Evolutionary conservation across 2,113 vertebrate species (phyloP).

Genomic region (Triplophysa siluroides): DNA sequence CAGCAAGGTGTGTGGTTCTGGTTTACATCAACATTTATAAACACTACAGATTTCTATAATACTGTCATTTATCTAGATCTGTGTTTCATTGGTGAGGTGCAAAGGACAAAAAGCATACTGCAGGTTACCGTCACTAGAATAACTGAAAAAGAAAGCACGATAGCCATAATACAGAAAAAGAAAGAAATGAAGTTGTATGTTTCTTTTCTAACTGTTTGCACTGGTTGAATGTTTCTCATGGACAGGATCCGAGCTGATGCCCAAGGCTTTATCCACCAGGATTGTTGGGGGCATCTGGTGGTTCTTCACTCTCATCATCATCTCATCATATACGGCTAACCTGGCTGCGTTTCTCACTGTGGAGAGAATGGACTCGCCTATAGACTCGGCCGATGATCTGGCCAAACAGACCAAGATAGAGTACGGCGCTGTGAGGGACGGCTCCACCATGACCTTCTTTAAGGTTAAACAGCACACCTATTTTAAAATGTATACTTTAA

Average conservation of each 20-base stretch:
- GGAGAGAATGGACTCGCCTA: conserved; percentile 97
- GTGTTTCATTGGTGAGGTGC: too few relatives aligned
- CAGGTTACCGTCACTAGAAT: too few relatives aligned
- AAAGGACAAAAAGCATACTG: too few relatives aligned
- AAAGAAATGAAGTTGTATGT: too few relatives aligned
- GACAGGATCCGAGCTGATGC: conserved; percentile 94
- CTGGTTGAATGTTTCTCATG: not conserved
- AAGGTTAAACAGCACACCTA: conserved; percentile 76
- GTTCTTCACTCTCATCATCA: conserved; percentile 98
- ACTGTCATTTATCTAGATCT: too few relatives aligned
- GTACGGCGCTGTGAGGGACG: conserved; percentile 93
- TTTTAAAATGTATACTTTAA: not conserved
- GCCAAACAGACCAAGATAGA: conserved; percentile 99
- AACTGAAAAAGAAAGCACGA: too few relatives aligned
- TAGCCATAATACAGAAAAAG: too few relatives aligned
- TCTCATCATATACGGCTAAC: conserved; percentile 98
- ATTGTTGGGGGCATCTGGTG: conserved; percentile 99
- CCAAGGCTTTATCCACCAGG: conserved; percentile 96
- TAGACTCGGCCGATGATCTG: conserved; percentile 94
- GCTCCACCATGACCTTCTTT: conserved; percentile 99
- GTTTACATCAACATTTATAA: too few relatives aligned
- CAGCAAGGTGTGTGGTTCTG: conserved; percentile 83
- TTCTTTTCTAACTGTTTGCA: not conserved
- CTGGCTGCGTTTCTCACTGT: conserved; percentile 97
- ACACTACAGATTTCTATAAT: too few relatives aligned